Conservation (phyloP, 2,888 invertebrate species). For the Caenorhabditis virilis region DNA sequence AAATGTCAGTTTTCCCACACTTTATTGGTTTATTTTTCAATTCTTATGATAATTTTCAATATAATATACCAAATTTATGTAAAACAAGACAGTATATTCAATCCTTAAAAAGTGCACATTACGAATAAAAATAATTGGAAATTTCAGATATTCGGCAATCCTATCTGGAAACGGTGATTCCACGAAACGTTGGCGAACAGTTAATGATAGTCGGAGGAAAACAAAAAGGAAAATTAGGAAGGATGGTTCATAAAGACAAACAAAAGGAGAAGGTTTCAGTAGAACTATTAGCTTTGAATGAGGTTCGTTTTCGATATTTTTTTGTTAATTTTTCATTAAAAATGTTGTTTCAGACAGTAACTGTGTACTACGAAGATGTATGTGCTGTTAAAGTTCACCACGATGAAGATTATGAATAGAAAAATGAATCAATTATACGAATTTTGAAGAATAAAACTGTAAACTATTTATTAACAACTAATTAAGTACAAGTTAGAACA, state of each 20-base stretch:
- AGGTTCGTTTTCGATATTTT: slow-evolving; percentile 12
- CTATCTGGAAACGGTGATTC: slow-evolving; percentile 55
- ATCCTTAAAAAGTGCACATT: too few species aligned
- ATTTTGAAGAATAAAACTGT: too few species aligned
- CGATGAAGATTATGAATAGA: slow-evolving; percentile 50
- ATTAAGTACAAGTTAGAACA: too few species aligned
- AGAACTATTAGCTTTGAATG: slow-evolving; percentile 20
- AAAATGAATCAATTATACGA: too few species aligned
- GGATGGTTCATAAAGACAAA: slow-evolving; percentile 49
- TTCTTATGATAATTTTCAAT: too few species aligned
- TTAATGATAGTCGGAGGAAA: slow-evolving; percentile 50
- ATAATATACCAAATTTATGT: too few species aligned
- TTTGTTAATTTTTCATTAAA: neutral
- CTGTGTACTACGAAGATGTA: slow-evolving; percentile 50
- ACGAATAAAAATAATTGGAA: too few species aligned
- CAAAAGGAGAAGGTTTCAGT: slow-evolving; percentile 20
- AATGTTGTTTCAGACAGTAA: slow-evolving; percentile 19
- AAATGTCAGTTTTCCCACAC: too few species aligned
- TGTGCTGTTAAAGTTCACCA: slow-evolving; percentile 31
- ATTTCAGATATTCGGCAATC: slow-evolving; percentile 48
- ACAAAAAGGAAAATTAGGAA: slow-evolving; percentile 36
- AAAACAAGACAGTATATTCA: too few species aligned
- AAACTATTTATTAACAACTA: too few species aligned
- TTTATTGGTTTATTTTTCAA: too few species aligned
- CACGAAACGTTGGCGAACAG: slow-evolving; percentile 40